Evolutionary conservation across 2,888 invertebrate genomes (phyloP), one percentile per base, ranked within the genome.

Genomic region (Volucella inflata): DNA sequence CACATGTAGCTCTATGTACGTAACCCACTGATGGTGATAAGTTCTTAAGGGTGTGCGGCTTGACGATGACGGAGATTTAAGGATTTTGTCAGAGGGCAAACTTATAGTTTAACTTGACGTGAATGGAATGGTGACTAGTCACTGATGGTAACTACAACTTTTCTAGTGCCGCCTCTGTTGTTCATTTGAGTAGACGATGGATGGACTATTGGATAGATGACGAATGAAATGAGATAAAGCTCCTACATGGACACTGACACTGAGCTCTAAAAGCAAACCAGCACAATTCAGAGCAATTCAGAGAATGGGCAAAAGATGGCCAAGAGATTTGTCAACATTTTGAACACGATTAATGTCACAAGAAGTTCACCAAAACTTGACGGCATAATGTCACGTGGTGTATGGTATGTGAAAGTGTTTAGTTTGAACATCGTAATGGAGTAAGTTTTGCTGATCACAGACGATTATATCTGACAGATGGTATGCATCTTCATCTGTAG

Each of bases 261-360:
- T 30, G 46, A 75, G 21, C 75, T 55, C 80, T 76, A 72, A 80
- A 76, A 62, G 67, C 67, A 72, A 48, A 68, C 51, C 16, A 51
- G 36, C 44, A 46, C 12, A 14, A 60, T 30, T 12, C 16, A 67
- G 40, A 6, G 38, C n/a, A n/a, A n/a, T n/a, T n/a, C n/a, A n/a
- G n/a, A n/a, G n/a, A n/a, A 12, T 38, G 50, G 16, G 64, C 40
- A 48, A 60, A 59, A 53, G 60, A 48, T 71, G 64, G 44, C 64
- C 46, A 44, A 72, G 76, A 85, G 85, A 85, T 85, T 85, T 85
- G 85, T 85, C 85, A 85, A 85, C 85, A 85, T 85, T 85, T 85
- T 72, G 67, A 72, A 85, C 85, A 85, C 85, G 85, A 85, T 85
- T 85, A 85, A 80, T 85, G 85, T 80, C 85, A 85, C 57, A 68